These are phyloP conservation scores for Balanococcus diminutus DNA, from an alignment of 2,888 invertebrate genomes.

Conservation along the genomic window DNA sequence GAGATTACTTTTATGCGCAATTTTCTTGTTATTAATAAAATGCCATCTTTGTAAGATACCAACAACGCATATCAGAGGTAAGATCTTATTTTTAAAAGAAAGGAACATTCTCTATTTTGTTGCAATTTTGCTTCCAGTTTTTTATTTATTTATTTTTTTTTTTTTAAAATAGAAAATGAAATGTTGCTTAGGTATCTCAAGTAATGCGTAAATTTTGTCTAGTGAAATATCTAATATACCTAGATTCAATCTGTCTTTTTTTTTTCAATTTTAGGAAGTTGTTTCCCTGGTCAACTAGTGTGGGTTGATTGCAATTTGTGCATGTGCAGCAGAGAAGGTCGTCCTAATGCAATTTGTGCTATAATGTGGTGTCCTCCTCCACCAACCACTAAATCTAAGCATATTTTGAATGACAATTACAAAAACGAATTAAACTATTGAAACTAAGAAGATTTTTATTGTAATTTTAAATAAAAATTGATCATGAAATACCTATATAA, in stretches of 20 bases:
- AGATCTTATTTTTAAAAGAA: not conserved
- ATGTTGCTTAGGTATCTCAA: no score
- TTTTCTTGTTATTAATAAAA: constrained; percentile 29
- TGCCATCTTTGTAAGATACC: constrained; percentile 47
- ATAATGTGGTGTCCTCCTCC: constrained; percentile 59
- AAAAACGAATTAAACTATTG: not conserved
- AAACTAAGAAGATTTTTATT: no score
- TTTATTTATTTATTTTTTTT: no score
- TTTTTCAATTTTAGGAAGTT: constrained; percentile 56
- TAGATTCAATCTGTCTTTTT: not conserved
- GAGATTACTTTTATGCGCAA: not conserved
- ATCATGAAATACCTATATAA: no score
- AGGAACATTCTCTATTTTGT: no score
- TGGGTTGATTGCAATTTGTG: constrained; percentile 59
- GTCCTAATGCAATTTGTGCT: constrained; percentile 59
- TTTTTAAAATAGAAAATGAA: no score
- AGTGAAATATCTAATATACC: constrained; percentile 61
- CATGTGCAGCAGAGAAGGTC: constrained; percentile 58
- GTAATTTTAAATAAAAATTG: no score
- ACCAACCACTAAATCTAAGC: constrained; percentile 37
- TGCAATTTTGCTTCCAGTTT: no score
- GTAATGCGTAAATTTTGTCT: no score
- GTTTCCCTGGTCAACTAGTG: constrained; percentile 58
- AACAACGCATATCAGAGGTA: constrained; percentile 45
- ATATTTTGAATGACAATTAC: constrained; percentile 39